Base-by-base conservation (phyloP, 2,797 vertebrate genomes). In the Chelmon rostratus region DNA sequence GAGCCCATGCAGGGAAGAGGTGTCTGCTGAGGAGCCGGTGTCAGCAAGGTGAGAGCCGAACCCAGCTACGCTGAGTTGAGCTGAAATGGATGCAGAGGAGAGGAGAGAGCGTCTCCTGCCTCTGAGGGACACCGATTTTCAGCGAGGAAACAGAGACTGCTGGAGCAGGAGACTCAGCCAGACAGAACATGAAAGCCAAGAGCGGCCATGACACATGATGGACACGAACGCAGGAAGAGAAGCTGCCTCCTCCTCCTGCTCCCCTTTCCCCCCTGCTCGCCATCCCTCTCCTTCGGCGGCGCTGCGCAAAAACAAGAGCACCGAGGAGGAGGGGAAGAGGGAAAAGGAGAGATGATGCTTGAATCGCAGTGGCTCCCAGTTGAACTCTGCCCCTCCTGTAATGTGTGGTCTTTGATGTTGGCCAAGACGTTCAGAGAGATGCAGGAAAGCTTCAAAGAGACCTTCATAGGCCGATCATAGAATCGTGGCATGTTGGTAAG, bases 81-180 rank as follows among this genome's bases (percentile, higher is more conserved):
- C 87, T 86, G 89, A 85, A 90, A 89, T 81, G 86, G 88, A 93
- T 91, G 88, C 85, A 76, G 87, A 82, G 64, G 79, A 82, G 86
- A 86, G 40, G 13, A 81, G 76, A 73, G 75, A 72, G 70, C n/a
- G 79, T 74, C 82, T 91, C 80, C 85, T 87, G 90, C 93, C 94
- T 95, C 93, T 84, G 82, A 96, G 94, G 93, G 93, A 95, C 92
- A 88, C 82, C 13, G 87, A 82, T 81, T 90, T 86, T 82, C 79
- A 82, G 80, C 58, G 13, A 94, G 91, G 92, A 93, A 93, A 91
- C 85, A 81, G 86, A 89, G 89, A 90, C 88, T 71, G 91, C 89
- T 93, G 93, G 91, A 95, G 93, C 94, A 94, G 93, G 93, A 95
- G 92, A 94, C 91, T 92, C 92, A 92, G 91, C 88, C 93, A 92